A percentile compares a stretch with the other conserved stretches of the same genome.
Conservation (phyloP, 2,888 invertebrate species). For the Beris morrisii region DNA sequence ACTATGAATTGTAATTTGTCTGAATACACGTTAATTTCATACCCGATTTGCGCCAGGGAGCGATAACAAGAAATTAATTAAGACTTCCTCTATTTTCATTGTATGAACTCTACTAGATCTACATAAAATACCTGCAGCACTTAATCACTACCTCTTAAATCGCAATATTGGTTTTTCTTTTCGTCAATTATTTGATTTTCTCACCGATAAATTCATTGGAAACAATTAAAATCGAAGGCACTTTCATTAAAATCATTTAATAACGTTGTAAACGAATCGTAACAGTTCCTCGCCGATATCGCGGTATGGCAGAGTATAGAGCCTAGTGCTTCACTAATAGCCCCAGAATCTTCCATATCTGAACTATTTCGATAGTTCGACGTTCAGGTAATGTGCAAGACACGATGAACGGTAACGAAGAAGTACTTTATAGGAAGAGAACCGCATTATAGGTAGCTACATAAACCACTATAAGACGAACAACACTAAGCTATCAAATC, state of each 20-base stretch:
- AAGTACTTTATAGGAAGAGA: background rate
- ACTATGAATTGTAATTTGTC: no score
- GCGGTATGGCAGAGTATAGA: background rate
- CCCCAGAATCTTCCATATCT: constrained; percentile 10
- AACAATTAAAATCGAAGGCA: constrained; percentile 37
- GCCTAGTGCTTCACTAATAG: constrained; percentile 6
- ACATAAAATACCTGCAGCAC: no score
- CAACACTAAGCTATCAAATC: no score
- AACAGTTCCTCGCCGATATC: constrained; percentile 13
- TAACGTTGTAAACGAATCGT: constrained; percentile 35
- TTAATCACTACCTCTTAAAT: background rate
- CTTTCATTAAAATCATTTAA: constrained; percentile 39
- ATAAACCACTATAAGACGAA: background rate
- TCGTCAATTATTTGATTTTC: constrained; percentile 37
- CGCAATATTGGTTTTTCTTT: constrained; percentile 35
- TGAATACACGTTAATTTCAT: no score
- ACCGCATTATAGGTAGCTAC: background rate
- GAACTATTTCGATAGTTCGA: constrained; percentile 13
- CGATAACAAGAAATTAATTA: no score
- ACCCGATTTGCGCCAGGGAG: no score
- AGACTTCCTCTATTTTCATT: no score
- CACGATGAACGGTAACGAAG: constrained; percentile 31
- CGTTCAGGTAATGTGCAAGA: constrained; percentile 24
- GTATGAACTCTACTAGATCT: no score
- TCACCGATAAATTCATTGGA: constrained; percentile 37